Evolutionary conservation across 2,113 vertebrate genomes (phyloP).

Genomic region (Otus sunia): DNA sequence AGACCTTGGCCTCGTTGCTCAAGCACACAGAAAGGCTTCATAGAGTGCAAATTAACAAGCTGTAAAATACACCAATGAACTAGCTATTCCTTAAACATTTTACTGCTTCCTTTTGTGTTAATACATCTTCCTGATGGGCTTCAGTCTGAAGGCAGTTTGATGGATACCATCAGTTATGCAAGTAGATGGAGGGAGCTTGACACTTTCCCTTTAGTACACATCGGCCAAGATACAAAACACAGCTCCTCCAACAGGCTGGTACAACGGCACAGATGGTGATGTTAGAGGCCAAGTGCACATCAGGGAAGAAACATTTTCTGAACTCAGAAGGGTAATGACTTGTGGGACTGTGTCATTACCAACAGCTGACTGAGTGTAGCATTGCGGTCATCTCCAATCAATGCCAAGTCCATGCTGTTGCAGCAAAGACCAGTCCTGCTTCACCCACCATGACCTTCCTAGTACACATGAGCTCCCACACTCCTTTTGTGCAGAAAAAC

Average conservation of each 20-base stretch:
- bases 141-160: neutral
- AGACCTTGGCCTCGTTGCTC: neutral
- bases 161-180: neutral
- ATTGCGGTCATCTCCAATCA: neutral
- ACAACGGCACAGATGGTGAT: neutral
- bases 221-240: neutral
- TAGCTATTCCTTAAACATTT: neutral
- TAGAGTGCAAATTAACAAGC: neutral
- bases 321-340: neutral
- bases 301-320: neutral
- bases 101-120: neutral
- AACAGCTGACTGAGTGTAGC: neutral
- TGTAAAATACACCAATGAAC: neutral
- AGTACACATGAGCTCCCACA: neutral
- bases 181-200: neutral
- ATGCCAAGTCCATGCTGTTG: neutral
- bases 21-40: neutral
- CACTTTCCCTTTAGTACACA: neutral
- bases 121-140: neutral
- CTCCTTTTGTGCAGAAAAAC: neutral
- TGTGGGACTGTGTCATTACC: neutral
- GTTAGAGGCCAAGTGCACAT: neutral
- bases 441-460: fast-evolving
- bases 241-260: neutral
- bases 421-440: neutral